Evolutionary conservation across 1,140 invertebrate genomes (phyloP).

Genomic region (Lepidurus packardi): DNA sequence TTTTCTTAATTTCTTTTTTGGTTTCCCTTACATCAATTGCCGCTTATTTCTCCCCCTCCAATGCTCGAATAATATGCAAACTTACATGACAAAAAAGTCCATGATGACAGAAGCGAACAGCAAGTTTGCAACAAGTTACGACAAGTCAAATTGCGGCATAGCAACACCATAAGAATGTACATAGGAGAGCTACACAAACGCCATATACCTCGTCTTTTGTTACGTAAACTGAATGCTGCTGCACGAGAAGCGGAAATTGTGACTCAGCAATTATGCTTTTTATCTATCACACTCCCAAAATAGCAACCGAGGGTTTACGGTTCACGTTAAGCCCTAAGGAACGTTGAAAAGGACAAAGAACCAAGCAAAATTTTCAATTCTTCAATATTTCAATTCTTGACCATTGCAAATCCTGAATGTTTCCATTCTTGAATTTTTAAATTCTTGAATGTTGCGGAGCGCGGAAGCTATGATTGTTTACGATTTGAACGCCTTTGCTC

Average conservation of each 20-base stretch:
- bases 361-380: no score
- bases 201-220: neutral
- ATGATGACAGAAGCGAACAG: no score
- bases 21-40: neutral
- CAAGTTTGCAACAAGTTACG: no score
- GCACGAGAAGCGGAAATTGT: neutral
- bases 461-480: no score
- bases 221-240: neutral
- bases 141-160: neutral
- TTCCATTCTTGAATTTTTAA: no score
- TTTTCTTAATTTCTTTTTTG: neutral
- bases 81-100: no score
- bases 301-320: neutral
- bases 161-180: neutral
- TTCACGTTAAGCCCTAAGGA: neutral
- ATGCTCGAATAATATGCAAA: neutral
- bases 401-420: no score
- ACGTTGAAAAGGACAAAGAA: neutral
- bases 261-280: neutral
- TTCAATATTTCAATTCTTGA: no score
- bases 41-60: neutral
- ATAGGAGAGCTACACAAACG: neutral
- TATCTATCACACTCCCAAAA: slow-evolving; percentile 3
- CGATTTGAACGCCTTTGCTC: no score
- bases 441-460: no score